A percentile compares a stretch with the other conserved stretches of the same genome.
Evolutionary conservation across 2,797 vertebrate species (phyloP).

Genomic region (Enteromius thamalakanensis): DNA sequence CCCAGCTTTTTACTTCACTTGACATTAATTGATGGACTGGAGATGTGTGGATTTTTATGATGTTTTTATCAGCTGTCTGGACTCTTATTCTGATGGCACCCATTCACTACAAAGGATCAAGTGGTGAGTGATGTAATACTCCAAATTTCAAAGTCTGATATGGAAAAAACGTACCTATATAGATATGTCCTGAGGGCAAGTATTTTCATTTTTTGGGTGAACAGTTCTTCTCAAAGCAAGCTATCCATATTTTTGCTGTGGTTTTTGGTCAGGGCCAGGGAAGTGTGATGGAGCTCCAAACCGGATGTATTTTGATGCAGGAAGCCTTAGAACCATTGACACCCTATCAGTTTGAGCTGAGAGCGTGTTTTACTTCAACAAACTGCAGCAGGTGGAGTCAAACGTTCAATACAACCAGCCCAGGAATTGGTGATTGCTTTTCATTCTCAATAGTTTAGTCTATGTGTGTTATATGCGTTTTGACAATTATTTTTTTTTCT

Average conservation of each 20-base stretch:
- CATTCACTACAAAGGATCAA: not conserved
- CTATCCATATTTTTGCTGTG: not conserved
- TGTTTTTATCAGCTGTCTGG: not conserved
- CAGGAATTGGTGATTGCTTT: constrained; percentile 77
- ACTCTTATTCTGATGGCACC: not conserved
- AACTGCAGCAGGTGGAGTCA: constrained; percentile 87
- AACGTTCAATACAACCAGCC: constrained; percentile 70
- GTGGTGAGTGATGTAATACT: not conserved
- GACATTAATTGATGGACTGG: not conserved
- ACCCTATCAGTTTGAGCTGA: constrained; percentile 80
- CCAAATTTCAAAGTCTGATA: not conserved
- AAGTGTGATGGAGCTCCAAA: constrained; percentile 44
- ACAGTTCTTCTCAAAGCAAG: not conserved
- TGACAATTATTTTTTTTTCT: not conserved
- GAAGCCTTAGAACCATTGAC: constrained; percentile 74
- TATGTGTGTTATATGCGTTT: not conserved
- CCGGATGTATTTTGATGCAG: constrained; percentile 52
- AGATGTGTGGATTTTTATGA: not conserved
- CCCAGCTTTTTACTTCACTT: not conserved
- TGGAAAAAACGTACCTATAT: not conserved
- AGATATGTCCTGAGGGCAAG: not conserved
- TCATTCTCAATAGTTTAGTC: not conserved
- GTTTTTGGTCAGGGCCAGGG: constrained; percentile 43
- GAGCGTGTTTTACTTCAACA: constrained; percentile 68
- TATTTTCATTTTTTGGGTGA: not conserved